Conservation (phyloP, 2,888 invertebrate genomes). For the Ophion ellenae region DNA sequence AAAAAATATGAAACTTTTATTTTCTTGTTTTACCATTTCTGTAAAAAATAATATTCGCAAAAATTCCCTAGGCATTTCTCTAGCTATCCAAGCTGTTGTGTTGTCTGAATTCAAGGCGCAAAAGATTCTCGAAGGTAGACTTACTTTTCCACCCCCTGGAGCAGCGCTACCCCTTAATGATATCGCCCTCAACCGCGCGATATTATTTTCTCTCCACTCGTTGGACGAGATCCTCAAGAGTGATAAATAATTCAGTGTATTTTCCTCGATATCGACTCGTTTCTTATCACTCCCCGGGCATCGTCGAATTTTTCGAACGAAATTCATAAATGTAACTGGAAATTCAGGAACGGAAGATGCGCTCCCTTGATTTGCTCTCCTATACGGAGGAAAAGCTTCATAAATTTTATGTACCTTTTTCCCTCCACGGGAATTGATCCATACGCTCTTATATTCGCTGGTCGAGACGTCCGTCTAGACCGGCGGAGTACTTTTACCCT, state of each 20-base stretch:
- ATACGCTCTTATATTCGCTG: slow-evolving; percentile 8
- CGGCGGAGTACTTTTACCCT: slow-evolving; percentile 33
- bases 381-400: slow-evolving; percentile 16
- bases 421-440: slow-evolving; percentile 37
- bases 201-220: neutral
- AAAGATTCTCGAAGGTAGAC: neutral
- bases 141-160: neutral
- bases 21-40: too few relatives aligned
- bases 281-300: slow-evolving; percentile 6
- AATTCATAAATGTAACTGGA: slow-evolving; percentile 18
- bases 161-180: neutral
- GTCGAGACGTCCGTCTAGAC: slow-evolving; percentile 61
- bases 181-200: neutral
- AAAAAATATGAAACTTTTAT: too few relatives aligned
- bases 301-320: neutral
- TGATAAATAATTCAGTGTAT: slow-evolving; percentile 6
- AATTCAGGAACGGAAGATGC: neutral
- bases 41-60: too few relatives aligned
- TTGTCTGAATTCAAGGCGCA: too few relatives aligned
- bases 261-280: neutral
- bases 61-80: too few relatives aligned
- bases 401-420: slow-evolving; percentile 32
- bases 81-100: too few relatives aligned
- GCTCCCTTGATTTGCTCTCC: slow-evolving; percentile 3
- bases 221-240: neutral